Evolutionary conservation across 2,888 invertebrate genomes (phyloP).

Genomic region (Lacanobia oleracea): DNA sequence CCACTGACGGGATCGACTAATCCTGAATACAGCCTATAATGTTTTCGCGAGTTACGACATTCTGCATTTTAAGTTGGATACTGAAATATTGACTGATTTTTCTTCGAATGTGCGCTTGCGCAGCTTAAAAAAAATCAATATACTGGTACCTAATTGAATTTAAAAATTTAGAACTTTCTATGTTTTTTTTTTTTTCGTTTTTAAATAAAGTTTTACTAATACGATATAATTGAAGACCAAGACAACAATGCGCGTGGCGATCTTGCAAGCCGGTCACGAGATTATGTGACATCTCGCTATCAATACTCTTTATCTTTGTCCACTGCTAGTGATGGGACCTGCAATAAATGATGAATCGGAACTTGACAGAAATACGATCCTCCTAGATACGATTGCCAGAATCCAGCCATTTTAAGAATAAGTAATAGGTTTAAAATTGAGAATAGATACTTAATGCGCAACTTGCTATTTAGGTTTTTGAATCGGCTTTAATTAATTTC

Average conservation of each 20-base stretch:
- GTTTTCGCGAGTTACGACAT: conserved; percentile 36
- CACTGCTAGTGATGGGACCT: conserved; percentile 43
- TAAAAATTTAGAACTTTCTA: not conserved
- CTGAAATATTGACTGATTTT: no score
- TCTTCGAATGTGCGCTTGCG: not conserved
- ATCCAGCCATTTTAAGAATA: not conserved
- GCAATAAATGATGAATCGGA: not conserved
- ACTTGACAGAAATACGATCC: not conserved
- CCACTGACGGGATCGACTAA: conserved; percentile 35
- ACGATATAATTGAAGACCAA: no score
- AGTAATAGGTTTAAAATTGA: not conserved
- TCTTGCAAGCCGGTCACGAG: conserved; percentile 45
- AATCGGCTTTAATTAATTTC: no score
- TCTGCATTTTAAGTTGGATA: conserved; percentile 6
- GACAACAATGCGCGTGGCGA: conserved; percentile 34
- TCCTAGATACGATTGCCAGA: not conserved
- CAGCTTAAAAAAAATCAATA: conserved; percentile 1
- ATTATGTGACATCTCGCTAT: conserved; percentile 51
- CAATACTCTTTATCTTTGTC: conserved; percentile 52
- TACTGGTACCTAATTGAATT: no score
- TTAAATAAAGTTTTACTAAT: no score
- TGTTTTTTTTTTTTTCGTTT: no score
- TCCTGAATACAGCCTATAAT: conserved; percentile 47
- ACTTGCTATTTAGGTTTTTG: no score
- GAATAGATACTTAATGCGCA: no score